These are phyloP conservation scores for Sorex araneus DNA, from an alignment of 2,113 vertebrate species.

Conservation along the genomic window DNA sequence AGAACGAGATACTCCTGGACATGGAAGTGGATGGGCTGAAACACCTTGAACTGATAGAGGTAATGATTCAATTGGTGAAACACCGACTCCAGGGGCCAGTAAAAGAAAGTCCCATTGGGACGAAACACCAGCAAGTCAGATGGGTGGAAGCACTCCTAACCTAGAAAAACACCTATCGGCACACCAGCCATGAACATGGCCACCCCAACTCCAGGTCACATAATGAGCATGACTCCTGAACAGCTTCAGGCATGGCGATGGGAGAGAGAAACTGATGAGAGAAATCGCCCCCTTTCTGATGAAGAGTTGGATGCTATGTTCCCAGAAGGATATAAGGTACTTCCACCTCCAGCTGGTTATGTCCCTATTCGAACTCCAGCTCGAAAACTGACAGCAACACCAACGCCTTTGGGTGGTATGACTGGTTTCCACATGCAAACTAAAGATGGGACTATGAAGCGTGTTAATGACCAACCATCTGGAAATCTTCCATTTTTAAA, in stretches of 20 bases:
- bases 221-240: conserved; percentile 99
- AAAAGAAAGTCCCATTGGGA: conserved; percentile 99
- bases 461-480: conserved; percentile 98
- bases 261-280: conserved; percentile 99
- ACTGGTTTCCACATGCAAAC: conserved; percentile 99
- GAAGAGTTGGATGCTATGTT: conserved; percentile 99
- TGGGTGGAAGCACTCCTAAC: conserved; percentile 97
- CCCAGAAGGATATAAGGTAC: conserved; percentile 98
- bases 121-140: conserved; percentile 98
- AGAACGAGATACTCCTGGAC: conserved; percentile 98
- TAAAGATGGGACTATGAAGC: conserved; percentile 97
- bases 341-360: conserved; percentile 98
- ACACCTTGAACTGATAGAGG: conserved; percentile 98
- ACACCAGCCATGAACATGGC: conserved; percentile 99
- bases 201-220: conserved; percentile 98
- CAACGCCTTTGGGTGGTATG: conserved; percentile 98
- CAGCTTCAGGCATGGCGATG: conserved; percentile 99
- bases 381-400: conserved; percentile 97
- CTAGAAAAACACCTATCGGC: conserved; percentile 98
- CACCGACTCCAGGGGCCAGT: conserved; percentile 97
- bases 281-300: conserved; percentile 98
- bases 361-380: conserved; percentile 99
- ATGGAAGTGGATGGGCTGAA: conserved; percentile 98
- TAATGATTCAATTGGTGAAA: conserved; percentile 98
- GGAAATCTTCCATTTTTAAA: conserved; percentile 99